These are phyloP conservation scores for Zele albiditarsus DNA, from an alignment of 2,888 invertebrate species.

Conservation along the genomic window DNA sequence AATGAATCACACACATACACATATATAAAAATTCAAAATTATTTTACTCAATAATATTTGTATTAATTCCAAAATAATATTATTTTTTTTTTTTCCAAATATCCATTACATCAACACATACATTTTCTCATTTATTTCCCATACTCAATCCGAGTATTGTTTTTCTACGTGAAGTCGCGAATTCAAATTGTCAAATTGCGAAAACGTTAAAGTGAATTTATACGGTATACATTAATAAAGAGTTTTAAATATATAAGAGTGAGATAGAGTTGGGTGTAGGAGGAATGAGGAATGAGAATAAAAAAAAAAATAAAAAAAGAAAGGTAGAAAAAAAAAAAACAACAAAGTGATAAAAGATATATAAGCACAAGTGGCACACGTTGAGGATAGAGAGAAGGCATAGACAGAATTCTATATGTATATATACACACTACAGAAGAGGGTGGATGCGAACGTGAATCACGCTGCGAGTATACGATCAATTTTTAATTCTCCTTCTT, in stretches of 20 bases:
- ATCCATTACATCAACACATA: no score
- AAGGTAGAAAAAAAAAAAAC: neutral
- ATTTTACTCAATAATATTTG: no score
- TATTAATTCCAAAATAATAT: no score
- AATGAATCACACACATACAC: no score
- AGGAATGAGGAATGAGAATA: conserved; percentile 18
- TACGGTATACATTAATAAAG: conserved; percentile 33
- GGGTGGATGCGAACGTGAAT: conserved; percentile 34
- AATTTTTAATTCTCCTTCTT: conserved; percentile 39
- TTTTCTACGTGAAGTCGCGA: no score
- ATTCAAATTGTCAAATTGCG: neutral
- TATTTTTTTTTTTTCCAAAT: no score
- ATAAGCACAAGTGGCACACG: conserved; percentile 19
- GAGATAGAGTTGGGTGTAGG: conserved; percentile 21
- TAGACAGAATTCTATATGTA: conserved; percentile 23
- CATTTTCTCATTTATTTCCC: no score
- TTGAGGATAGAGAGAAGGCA: neutral
- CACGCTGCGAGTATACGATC: conserved; percentile 40
- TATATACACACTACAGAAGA: conserved; percentile 19
- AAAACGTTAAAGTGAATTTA: conserved; percentile 30
- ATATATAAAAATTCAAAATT: no score
- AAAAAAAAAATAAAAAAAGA: neutral
- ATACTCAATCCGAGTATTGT: no score
- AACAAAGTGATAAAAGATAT: conserved; percentile 14
- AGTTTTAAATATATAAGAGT: conserved; percentile 18